Base-by-base conservation (phyloP, 2,113 vertebrate species). In the Epinephelus cyanopodus region DNA sequence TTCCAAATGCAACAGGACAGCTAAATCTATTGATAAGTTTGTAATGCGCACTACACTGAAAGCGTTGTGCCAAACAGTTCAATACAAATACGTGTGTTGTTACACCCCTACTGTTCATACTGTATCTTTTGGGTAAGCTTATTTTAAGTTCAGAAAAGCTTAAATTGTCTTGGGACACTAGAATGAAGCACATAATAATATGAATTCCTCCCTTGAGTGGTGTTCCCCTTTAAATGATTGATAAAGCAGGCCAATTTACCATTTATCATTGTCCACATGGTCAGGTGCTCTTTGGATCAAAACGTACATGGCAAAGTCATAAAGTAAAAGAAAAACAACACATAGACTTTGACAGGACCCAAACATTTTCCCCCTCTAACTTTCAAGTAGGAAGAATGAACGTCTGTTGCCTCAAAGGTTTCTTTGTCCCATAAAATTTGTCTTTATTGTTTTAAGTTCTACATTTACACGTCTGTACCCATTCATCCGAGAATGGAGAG, bases 381-480 rank as follows among this genome's bases (percentile, higher is more conserved):
- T 74, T 81, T 72, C 48, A 87, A 63, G 33, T 57, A 21, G n/a
- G 62, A 72, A 11, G 62, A 89, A 50, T 74, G 71, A 83, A 75
- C 68, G 25, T 58, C 65, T 79, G 76, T 76, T 74, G 73, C 65
- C 83, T 87, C 65, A 82, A 87, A 87, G 71, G 77, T 82, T 84
- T 79, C 81, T 88, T 86, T 90, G 84, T 90, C 77, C 72, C 63
- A 61, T 48, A 80, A 87, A 86, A 72, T 76, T 25, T 6, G 39
- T 62, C 81, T 90, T 90, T 92, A 88, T 92, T 93, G 72, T 92
- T 91, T 87, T 90, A 90, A 92, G 84, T 87, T 88, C 84, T 91
- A 91, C 87, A 54, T 89, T 92, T 91, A 90, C 91, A 79, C n/a
- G 2, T 82, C 81, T 89, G 83, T 74, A 53, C 64, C 61, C 63